Conservation (phyloP, 2,113 vertebrate species). For the Salvelinus fontinalis region DNA sequence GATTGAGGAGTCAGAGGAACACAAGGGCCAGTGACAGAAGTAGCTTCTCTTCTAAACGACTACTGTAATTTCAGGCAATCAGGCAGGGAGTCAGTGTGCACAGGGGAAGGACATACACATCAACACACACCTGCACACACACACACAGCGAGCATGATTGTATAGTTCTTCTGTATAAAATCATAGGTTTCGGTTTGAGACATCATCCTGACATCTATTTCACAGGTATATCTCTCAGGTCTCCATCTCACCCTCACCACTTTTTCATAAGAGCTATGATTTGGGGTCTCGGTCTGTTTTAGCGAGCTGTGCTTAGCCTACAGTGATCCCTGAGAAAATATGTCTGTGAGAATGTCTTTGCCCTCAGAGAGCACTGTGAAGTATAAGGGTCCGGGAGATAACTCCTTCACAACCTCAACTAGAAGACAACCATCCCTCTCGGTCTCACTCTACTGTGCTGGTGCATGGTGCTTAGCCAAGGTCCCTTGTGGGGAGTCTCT, state of each 20-base stretch:
- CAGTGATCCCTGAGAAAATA: neutral
- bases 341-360: neutral
- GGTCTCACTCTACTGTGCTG: neutral
- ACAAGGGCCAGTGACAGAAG: neutral
- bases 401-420: neutral
- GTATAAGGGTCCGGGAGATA: neutral
- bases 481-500: neutral
- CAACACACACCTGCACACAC: too few species aligned
- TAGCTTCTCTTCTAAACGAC: neutral
- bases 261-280: neutral
- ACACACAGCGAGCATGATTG: neutral
- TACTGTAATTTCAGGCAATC: neutral
- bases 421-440: neutral
- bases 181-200: neutral
- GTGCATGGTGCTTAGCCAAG: neutral
- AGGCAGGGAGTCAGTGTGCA: neutral
- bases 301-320: neutral
- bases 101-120: too few species aligned
- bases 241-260: neutral
- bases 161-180: neutral
- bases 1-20: neutral
- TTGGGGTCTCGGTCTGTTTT: neutral
- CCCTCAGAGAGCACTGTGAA: neutral
- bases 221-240: neutral
- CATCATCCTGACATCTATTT: neutral